Conservation (phyloP, 2,113 vertebrate species). For the Halichoerus grypus region DNA sequence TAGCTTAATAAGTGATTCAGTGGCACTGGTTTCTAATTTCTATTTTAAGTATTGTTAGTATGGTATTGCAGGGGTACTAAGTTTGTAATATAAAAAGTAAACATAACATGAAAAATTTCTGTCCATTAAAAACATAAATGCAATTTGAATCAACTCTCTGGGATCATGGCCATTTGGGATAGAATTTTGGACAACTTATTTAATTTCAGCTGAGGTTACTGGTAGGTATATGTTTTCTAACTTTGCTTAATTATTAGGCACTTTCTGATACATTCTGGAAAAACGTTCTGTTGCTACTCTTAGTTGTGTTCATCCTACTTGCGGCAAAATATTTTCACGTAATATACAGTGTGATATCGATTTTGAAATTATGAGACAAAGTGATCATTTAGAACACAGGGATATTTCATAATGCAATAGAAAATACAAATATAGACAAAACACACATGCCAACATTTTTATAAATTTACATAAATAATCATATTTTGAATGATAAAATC, state of each 20-base stretch:
- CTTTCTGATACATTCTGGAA: not conserved
- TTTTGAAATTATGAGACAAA: not conserved
- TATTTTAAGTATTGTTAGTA: not conserved
- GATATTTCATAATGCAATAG: not conserved
- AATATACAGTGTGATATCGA: not conserved
- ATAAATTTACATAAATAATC: not conserved
- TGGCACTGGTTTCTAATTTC: not conserved
- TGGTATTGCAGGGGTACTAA: not conserved
- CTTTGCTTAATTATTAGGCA: not conserved
- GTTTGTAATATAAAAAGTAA: not conserved
- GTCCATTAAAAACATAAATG: not conserved
- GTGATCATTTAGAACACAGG: not conserved
- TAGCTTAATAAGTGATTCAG: not conserved
- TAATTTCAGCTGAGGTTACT: not conserved
- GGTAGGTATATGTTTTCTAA: not conserved
- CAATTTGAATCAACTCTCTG: not conserved
- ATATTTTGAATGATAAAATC: not conserved
- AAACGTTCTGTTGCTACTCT: not conserved
- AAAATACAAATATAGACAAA: not conserved
- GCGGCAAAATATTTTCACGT: not conserved
- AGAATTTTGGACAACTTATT: not conserved
- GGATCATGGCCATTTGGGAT: not conserved
- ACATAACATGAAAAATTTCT: not conserved
- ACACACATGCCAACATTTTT: not conserved
- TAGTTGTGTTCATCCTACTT: not conserved